Base-by-base conservation (phyloP, 2,888 invertebrate species). In the Therioaphis trifolii region DNA sequence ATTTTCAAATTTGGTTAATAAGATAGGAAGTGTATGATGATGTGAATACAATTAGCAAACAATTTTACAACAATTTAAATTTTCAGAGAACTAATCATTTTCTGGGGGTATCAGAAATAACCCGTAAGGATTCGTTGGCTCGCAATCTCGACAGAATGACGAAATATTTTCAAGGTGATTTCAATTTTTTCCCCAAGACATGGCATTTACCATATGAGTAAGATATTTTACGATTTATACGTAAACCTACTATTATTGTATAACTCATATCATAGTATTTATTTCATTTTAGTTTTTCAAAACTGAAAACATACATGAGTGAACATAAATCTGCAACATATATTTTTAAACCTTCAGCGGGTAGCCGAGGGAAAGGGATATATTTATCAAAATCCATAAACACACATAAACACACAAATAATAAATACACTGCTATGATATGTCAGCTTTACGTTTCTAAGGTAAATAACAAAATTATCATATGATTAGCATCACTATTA, bases 101-200 rank as follows among this genome's bases (percentile, higher is more conserved):
- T 88, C 96, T 96, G 1, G 95, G 95, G 79, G 96, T 96, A 95
- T 91, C 92, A 86, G 95, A 96, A 88, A 94, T 96, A 86, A 95
- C 95, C 89, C 91, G 96, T 85, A 97, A 97, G 89, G 97, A 97
- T 90, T 90, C 96, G 78, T 90, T 97, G 40, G 96, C 96, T 2
- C 91, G 96, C 84, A 97, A 97, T 89, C 91, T 97, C 85, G 96
- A 95, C 88, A 91, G 96, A 86, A 96, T 97, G 96, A 91, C 93
- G 85, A 94, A 95, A 89, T 90, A 95, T 84, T 97, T 95, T 89
- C 96, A 96, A 0, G 93, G 93, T 87, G 96, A 97, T 86, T 97
- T 96, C 88, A 94, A 94, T 88, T 95, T 97, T 88, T 97, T 96
- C 88, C 97, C 97, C 0, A 95, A 94, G 90, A 96, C 96, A 12